Evolutionary conservation across 2,113 vertebrate species (phyloP), one percentile per base, ranked within the genome.

Genomic region (Aptenodytes patagonicus): DNA sequence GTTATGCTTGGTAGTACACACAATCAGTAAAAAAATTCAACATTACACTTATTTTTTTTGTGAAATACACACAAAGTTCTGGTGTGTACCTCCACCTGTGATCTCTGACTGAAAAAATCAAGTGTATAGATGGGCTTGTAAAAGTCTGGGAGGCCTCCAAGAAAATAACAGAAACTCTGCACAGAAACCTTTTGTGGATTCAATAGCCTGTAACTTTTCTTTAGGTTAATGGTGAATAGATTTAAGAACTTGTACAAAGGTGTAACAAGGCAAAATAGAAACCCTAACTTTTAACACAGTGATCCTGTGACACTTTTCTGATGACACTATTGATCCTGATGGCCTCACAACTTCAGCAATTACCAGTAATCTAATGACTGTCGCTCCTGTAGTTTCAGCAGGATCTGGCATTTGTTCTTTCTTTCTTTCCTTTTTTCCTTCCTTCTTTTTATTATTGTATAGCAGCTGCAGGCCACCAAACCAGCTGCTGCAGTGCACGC

Each of bases 401-500:
- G 52, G 25, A 84, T 82, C 40, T 89, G 44, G 21, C 19, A 19
- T 86, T 80, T 83, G 8, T 84, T 79, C 46, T 2, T 64, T 29
- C 32, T 58, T 60, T 42, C 26, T 38, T 66, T 7, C 24, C 6
- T 76, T 61, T 32, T 72, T 88, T 51, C 7, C 17, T 93, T 80
- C n/a, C 14, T 38, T 40, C 54, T 61, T 83, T 90, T 82, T 81
- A 42, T 72, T 61, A 19, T 76, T 22, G 20, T 57, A 12, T 38
- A 68, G 78, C 66, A 90, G 51, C 94, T 97, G 62, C 61, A 95
- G 80, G 62, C 69, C 89, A 72, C 77, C 65, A 82, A 86, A 44
- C n/a, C 80, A 96, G 77, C 80, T 91, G 83, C 83, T 83, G 36
- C 65, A 75, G 61, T 65, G 49, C 78, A 69, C 5, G 1, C 73